Base-by-base conservation (phyloP, 2,888 invertebrate genomes). In the Venustoraphidia nigricollis region DNA sequence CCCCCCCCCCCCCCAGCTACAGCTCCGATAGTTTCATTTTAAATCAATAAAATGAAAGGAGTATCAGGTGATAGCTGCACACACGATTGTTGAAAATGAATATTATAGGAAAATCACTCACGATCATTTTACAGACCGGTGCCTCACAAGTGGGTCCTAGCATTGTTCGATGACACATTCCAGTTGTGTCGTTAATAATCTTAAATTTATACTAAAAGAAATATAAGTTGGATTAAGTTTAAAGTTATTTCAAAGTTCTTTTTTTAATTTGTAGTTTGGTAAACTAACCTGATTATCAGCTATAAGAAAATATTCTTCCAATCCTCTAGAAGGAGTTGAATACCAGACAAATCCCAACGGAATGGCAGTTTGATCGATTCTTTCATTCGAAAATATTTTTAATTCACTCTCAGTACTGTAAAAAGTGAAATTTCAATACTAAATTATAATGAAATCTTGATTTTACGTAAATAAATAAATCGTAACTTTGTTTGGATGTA, bases 121-220 rank as follows among this genome's bases (percentile, higher is more conserved):
- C 66, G 56, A 66, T 61, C 56, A 77, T 64, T 54, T 63, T 66
- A 43, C 60, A 58, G 9, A 84, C 71, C 0, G 81, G 78, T 9
- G 71, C 62, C 36, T 79, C 79, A 63, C 74, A 81, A 2, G 77
- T 74, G n/a, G 86, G 84, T 1, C 81, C 83, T 34, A 82, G 66
- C 36, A 73, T 66, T 3, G 81, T 79, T n/a, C 75, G 69, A 49
- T 79, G 66, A n/a, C 78, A 77, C 71, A 77, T 75, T 48, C 76
- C 76, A 1, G 79, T 79, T 3, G 65, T 62, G 46, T 76, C 71
- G 61, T 82, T 79, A 44, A 80, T 63, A 43, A 82, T 64, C 62
- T 81, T 83, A 57, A 79, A 79, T 65, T 87, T 87, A 59, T 70
- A 73, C 79, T 81, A 64, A 46, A 64, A 65, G 43, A 47, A 50